Base-by-base conservation (phyloP, 2,797 vertebrate species). In the Megalops cyprinoides region DNA sequence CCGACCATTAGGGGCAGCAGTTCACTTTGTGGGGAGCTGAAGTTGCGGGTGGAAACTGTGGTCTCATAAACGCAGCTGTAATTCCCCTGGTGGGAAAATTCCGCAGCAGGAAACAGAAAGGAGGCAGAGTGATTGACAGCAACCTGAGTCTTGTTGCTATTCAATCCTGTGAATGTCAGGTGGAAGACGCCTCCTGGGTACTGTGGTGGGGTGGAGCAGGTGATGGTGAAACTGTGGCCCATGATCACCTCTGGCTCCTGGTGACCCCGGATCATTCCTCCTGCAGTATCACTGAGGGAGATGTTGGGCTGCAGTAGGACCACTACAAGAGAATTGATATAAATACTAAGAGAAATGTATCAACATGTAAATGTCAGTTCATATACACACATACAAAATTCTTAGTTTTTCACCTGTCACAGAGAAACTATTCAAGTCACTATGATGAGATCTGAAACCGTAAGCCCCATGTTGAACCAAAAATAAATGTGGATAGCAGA, bases 51-150 rank as follows among this genome's bases (percentile, higher is more conserved):
- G n/a, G 94, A 93, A 53, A 94, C 81, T 80, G 89, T 92, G 0
- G 93, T 37, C 1, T 25, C 15, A n/a, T 87, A 94, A 79, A 86
- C 7, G 74, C 94, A 94, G 20, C 2, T 74, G 60, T 94, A 94
- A 0, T 84, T 87, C 82, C 91, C 93, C 83, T 91, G 88, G 7
- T 89, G 34, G 60, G 84, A 12, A 28, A 20, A 78, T 4, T 90
- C 84, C 0, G 91, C 79, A 1, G n/a, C 31, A 39, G 86, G 37
- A 80, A 93, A 92, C 12, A 89, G 0, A 73, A 88, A 90, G 83
- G 88, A 85, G 10, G 93, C n/a, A 4, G 78, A 42, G 82, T 92
- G 85, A 25, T 88, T 83, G 62, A 89, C 86, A 0, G 89, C 79
- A 12, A 62, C 0, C 76, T 88, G 81, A 10, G 34, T 14, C 15